Evolutionary conservation across 1,140 invertebrate genomes (phyloP), one percentile per base, ranked within the genome.

Genomic region (Prorops nasuta): DNA sequence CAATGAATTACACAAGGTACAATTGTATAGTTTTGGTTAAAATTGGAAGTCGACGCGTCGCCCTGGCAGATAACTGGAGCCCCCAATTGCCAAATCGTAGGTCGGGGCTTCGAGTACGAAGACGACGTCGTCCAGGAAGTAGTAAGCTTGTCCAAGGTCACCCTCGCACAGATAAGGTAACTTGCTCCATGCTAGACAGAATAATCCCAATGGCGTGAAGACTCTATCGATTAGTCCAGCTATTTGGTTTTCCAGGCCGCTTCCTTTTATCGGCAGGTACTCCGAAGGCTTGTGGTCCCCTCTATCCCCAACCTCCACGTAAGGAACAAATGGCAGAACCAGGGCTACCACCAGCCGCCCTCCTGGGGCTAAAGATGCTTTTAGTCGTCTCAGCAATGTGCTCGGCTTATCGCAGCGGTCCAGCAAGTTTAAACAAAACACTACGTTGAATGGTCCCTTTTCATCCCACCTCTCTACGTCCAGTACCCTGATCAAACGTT

Each of bases 121-220:
- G 1, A 98, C 72, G 12, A 86, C 88, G 78, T 98, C 94, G 60
- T 91, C 83, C 7, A 98, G 79, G 80, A 90, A 91, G 76, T 96
- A 97, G 72, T 90, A 96, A 0, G 91, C 86, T 67, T 94, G 90
- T 16, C 87, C 81, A n/a, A 96, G 77, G 72, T 97, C 93, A 0
- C 95, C 94, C 76, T 98, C 93, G 76, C 93, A 97, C 8, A 98
- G 76, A 76, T 98, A 98, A 2, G 94, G 94, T 15, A 96, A 77
- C 64, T 89, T 82, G 8, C 89, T 84, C 90, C 94, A 96, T 3
- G 79, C 76, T 1, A 84, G 72, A 6, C 96, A 78, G 49, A 84
- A 77, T 65, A 92, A 89, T 1, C 89, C 89, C 41, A 81, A 68
- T 1, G 88, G 87, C 31, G 75, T 74, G 43, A 90, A 83, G 43